Conservation (phyloP, 1,140 invertebrate species). For the Drosophila funebris region DNA sequence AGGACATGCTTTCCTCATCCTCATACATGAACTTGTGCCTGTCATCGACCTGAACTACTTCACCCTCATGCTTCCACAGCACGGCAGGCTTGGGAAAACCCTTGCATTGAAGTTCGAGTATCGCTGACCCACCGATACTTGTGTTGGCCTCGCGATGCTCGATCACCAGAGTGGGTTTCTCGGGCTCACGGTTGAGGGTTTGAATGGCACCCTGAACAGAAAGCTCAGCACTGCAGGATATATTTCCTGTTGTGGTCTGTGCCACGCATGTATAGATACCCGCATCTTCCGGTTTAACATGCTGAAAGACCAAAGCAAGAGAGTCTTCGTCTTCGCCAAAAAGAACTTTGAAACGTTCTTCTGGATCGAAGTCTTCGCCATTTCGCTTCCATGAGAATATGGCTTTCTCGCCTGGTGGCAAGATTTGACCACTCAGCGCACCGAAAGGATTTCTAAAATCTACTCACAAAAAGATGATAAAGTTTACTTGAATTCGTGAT, state of each 20-base stretch:
- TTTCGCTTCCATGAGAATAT: conserved; percentile 96
- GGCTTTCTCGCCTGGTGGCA: conserved; percentile 91
- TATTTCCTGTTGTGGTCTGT: conserved; percentile 95
- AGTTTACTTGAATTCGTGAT: background rate
- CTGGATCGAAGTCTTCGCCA: conserved; percentile 94
- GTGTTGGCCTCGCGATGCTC: conserved; percentile 91
- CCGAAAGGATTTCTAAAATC: conserved; percentile 93
- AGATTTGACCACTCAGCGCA: conserved; percentile 87
- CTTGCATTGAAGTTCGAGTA: conserved; percentile 95
- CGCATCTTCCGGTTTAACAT: conserved; percentile 96
- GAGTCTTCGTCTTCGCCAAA: conserved; percentile 97
- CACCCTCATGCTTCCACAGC: conserved; percentile 93
- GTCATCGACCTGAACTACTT: conserved; percentile 91
- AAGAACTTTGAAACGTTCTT: conserved; percentile 96
- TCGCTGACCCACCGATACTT: conserved; percentile 94
- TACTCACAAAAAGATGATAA: conserved; percentile 27
- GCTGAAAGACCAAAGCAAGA: conserved; percentile 95
- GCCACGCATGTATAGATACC: conserved; percentile 97
- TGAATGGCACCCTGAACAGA: conserved; percentile 95
- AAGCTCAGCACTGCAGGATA: conserved; percentile 96
- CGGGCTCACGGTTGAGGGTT: conserved; percentile 91
- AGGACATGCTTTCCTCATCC: conserved; percentile 94
- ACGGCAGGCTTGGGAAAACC: conserved; percentile 97
- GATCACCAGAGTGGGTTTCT: conserved; percentile 90
- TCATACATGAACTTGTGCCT: conserved; percentile 95